These are phyloP conservation scores for Pardosa pseudoannulata DNA, from an alignment of 2,888 invertebrate species.

Conservation along the genomic window DNA sequence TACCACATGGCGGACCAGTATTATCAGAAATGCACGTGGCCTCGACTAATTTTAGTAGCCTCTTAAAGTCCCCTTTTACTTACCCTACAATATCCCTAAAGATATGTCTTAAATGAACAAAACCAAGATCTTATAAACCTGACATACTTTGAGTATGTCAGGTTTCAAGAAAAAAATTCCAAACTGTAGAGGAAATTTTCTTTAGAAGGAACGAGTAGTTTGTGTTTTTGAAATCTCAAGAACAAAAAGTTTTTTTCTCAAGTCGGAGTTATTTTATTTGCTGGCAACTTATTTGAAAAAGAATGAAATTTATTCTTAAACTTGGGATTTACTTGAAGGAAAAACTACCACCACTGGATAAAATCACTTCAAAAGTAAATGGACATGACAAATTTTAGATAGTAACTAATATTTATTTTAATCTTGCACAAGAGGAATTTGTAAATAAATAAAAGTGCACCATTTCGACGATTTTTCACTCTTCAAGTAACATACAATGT, in stretches of 20 bases:
- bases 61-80: constrained; percentile 14
- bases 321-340: neutral
- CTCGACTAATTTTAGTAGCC: constrained; percentile 56
- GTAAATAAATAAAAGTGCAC: too few species aligned
- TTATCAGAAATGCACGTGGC: constrained; percentile 55
- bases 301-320: neutral
- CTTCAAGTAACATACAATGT: too few species aligned
- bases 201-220: neutral
- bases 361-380: too few species aligned
- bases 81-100: neutral
- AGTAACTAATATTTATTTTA: too few species aligned
- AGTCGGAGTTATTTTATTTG: neutral
- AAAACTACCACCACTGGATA: too few species aligned
- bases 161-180: too few species aligned
- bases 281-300: neutral
- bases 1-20: constrained; percentile 54
- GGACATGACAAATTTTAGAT: too few species aligned
- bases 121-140: neutral
- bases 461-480: too few species aligned
- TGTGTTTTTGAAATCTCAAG: neutral
- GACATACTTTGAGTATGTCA: neutral
- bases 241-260: neutral
- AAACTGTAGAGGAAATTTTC: neutral
- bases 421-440: too few species aligned
- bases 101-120: neutral